Base-by-base conservation (phyloP, 1,140 invertebrate species). In the Augochlora pura region DNA sequence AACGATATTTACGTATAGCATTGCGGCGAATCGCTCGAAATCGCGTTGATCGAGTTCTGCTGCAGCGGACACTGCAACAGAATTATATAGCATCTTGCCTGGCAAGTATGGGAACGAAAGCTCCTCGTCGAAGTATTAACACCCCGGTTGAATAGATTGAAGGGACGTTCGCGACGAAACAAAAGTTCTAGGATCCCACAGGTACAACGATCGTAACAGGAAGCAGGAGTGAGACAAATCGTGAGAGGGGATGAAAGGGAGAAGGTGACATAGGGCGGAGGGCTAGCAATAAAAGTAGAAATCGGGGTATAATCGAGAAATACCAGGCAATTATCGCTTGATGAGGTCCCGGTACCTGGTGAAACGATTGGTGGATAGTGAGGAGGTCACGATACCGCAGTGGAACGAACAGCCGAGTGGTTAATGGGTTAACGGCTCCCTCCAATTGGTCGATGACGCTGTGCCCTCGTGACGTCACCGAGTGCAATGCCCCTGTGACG, bases 371-470 rank as follows among this genome's bases (percentile, higher is more conserved):
- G 82, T 66, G 82, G 75, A 82, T 84, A 88, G 81, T 77, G 79
- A 86, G 85, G 84, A 83, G 81, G 86, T 88, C 86, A 81, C 70
- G 72, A 81, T 85, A 82, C 76, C 71, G 78, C 79, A 70, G 77
- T 80, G 83, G 80, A 83, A 77, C 83, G 78, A 84, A 72, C 80
- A 79, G 80, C 77, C 81, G 79, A 85, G 77, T 87, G 84, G 88
- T 91, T 91, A 91, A 91, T 90, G 87, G 91, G 90, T 92, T 91
- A 92, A 92, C 86, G 87, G 87, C 88, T 90, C 83, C 85, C 81
- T 91, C 89, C 87, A 89, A 92, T 91, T 92, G 91, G 91, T 92
- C 91, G 91, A 92, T 92, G 91, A 92, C 90, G 91, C 86, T 90
- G 82, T 87, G 84, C 86, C 87, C 81, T 80, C 84, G 88, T 92